These are phyloP conservation scores for Carduelis carduelis DNA, from an alignment of 2,797 vertebrate genomes.

Conservation along the genomic window DNA sequence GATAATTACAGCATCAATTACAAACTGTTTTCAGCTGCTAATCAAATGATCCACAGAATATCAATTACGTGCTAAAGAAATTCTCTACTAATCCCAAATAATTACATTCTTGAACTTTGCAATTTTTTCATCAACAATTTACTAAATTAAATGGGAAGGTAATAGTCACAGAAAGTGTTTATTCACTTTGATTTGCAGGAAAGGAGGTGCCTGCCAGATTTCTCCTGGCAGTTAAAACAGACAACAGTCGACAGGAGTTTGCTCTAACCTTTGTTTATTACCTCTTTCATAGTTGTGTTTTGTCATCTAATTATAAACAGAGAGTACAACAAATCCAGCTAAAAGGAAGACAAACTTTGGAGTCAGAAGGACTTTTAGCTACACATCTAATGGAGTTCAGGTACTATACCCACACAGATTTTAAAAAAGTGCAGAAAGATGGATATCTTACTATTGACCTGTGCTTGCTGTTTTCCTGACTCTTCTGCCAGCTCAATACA, in stretches of 20 bases:
- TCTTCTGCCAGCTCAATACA: neutral
- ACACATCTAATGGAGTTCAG: neutral
- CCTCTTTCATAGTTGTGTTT: neutral
- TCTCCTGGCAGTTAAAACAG: neutral
- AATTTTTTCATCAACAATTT: neutral
- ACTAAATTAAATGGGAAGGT: neutral
- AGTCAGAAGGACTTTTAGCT: neutral
- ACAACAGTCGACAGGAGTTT: neutral
- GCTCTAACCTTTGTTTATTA: neutral
- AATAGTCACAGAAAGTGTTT: neutral
- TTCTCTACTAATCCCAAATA: neutral
- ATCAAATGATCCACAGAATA: slow-evolving; percentile 29
- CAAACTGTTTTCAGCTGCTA: slow-evolving; percentile 28
- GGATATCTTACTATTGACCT: neutral
- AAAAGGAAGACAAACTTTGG: neutral
- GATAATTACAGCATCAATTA: slow-evolving; percentile 30
- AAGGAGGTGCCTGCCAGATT: neutral
- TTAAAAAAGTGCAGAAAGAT: neutral
- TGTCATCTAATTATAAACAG: neutral
- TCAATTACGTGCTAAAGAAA: slow-evolving; percentile 16
- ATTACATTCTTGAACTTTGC: slow-evolving; percentile 12
- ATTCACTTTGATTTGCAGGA: neutral
- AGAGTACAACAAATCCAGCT: neutral
- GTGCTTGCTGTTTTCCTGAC: neutral
- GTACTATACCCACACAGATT: accelerated